Evolutionary conservation across 1,140 invertebrate species (phyloP), one percentile per base, ranked within the genome.

Genomic region (Lordiphosa clarofinis): DNA sequence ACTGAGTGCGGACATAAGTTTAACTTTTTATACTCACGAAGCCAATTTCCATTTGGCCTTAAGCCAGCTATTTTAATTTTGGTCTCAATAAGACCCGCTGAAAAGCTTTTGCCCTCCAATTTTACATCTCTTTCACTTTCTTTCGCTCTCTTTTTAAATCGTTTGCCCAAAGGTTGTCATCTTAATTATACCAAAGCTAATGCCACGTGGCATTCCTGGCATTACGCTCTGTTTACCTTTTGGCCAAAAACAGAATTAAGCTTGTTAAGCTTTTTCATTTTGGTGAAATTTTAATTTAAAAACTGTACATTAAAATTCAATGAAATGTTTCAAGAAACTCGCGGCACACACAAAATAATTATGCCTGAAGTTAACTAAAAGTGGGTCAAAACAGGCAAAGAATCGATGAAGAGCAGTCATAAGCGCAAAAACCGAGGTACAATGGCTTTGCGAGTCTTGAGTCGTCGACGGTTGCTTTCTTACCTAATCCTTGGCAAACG

Each of bases 401-500:
- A 46, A 46, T 46, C 43, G 43, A 46, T 46, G 43, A 43, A 44
- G 24, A 11, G 24, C 24, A 44, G 21, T 31, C 24, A 44, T 28
- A 46, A 46, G 28, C 21, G 24, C 43, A 31, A 46, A 31, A 31
- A 31, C 24, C 28, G 28, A 31, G 28, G 28, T 31, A n/a, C 24
- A 28, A 46, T 46, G 28, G 43, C 43, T 11, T 31, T 31, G 43
- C 31, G 12, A 33, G 43, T 46, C 31, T 24, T 46, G 43, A 24
- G 43, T 31, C 28, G 28, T 31, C 28, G 7, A 8, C 28, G 19
- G 13, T 46, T 12, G 43, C 43, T 24, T 46, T 46, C 43, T 46
- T 46, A 46, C 43, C 43, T 46, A 46, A 46, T 46, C 64, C 64
- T 68, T 48, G 35, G 35, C 42, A 10, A 38, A 36, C 24, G 59